Evolutionary conservation across 2,113 vertebrate genomes (phyloP).

Genomic region (Dasyprocta punctata): DNA sequence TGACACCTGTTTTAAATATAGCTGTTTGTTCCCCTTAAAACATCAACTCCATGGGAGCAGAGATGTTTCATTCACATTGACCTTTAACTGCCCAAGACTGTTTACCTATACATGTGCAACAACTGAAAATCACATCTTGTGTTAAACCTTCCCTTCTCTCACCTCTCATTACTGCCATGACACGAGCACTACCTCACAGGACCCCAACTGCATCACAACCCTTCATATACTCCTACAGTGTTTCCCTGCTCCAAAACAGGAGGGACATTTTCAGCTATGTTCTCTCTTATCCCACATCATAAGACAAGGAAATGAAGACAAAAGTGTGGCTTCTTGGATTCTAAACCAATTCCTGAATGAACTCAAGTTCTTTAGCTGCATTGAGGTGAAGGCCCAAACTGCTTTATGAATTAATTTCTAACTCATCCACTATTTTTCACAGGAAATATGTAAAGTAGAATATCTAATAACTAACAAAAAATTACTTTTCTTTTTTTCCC

Average conservation of each 20-base stretch:
- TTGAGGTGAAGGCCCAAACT: background rate
- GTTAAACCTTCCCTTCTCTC: background rate
- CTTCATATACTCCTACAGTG: background rate
- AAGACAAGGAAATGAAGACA: background rate
- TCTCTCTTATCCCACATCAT: background rate
- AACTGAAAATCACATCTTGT: background rate
- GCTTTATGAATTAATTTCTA: slow-evolving; percentile 52
- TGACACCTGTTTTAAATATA: background rate
- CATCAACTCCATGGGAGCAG: background rate
- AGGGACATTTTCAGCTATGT: background rate
- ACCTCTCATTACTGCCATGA: background rate
- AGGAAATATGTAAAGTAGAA: background rate
- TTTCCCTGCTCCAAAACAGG: background rate
- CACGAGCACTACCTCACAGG: background rate
- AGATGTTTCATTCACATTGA: background rate
- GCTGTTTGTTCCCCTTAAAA: background rate
- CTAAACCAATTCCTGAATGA: slow-evolving; percentile 29
- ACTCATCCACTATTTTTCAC: background rate
- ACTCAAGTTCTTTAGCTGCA: background rate
- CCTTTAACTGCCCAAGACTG: background rate
- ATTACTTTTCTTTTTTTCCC: slow-evolving; percentile 17
- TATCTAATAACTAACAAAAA: slow-evolving; percentile 43
- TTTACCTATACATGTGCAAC: background rate
- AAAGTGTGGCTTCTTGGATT: slow-evolving; percentile 20
- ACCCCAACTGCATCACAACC: background rate